Evolutionary conservation across 2,797 vertebrate species (phyloP), one percentile per base, ranked within the genome.

Genomic region (Lepilemur septentrionalis): DNA sequence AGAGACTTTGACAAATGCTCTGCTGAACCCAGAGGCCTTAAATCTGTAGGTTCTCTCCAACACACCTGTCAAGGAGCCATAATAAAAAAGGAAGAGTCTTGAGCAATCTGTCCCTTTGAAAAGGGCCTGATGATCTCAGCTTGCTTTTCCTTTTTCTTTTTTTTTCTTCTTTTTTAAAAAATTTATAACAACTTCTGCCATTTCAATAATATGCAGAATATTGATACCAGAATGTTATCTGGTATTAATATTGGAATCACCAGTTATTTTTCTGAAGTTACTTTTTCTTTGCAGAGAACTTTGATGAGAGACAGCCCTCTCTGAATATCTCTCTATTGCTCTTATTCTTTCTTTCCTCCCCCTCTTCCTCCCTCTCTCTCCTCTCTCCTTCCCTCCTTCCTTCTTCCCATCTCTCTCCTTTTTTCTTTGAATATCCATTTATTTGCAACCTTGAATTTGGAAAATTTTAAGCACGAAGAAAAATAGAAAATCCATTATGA

Each of bases 1-100:
- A 67, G 59, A 89, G 85, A 80, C 81, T 46, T 95, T 95, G 85
- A 96, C 52, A 93, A 83, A 96, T 94, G 46, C 81, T 61, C 32
- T 35, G 78, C 52, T 78, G 61, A 92, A 81, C 75, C 52, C 18
- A 59, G 80, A 65, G 87, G 89, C 8, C 61, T 84, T 80, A n/a
- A 38, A 63, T 84, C 92, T 83, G 10, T 2, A 41, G 59, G n/a
- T 32, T 89, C 61, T 79, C 80, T 65, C 13, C 50, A 72, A 79
- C 83, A 88, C 32, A 23, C 17, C 55, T 85, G 84, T 90, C 96
- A 41, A 41, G 48, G 65, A 96, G 59, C 78, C 14, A 13, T 65
- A 78, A 43, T 69, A 61, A 73, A 89, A 70, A 67, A 12, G n/a
- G 32, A 38, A 82, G 28, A 28, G 32, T 67, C 83, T 76, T 43